These are phyloP conservation scores for Galago senegalensis DNA, from an alignment of 2,797 vertebrate genomes.

Conservation along the genomic window DNA sequence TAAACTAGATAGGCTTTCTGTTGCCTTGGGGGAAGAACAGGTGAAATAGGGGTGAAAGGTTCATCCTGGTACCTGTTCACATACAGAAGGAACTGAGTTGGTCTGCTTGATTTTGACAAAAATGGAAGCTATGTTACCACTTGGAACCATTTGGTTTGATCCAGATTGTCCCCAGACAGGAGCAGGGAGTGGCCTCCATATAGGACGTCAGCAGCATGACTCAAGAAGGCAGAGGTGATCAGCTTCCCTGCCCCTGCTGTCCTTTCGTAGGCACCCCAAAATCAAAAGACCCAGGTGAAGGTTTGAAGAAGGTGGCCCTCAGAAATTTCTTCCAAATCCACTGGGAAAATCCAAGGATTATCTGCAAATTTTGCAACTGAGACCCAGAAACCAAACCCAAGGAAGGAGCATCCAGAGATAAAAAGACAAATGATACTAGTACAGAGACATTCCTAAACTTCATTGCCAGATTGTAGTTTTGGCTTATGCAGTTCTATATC, in stretches of 20 bases:
- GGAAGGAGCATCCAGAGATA: neutral
- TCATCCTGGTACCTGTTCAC: neutral
- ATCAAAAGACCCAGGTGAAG: neutral
- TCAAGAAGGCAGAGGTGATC: neutral
- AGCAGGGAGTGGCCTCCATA: neutral
- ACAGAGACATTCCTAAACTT: neutral
- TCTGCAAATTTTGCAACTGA: neutral
- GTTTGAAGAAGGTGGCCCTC: slow-evolving; percentile 11
- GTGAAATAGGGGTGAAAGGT: neutral
- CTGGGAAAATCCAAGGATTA: neutral
- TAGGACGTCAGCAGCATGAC: neutral
- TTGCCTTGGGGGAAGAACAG: neutral
- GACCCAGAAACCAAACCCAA: slow-evolving; percentile 22
- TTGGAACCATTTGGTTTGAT: neutral
- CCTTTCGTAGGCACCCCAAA: neutral
- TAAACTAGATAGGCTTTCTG: slow-evolving; percentile 29
- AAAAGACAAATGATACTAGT: neutral
- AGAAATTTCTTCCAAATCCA: neutral
- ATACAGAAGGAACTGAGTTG: neutral
- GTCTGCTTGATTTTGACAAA: slow-evolving; percentile 33
- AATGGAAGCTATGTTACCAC: slow-evolving; percentile 11
- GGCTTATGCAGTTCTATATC: neutral
- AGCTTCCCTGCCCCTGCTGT: neutral
- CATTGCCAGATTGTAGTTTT: neutral
- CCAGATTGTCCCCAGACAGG: neutral